These are phyloP conservation scores for Crioceris asparagi DNA, from an alignment of 2,888 invertebrate genomes.

Conservation along the genomic window DNA sequence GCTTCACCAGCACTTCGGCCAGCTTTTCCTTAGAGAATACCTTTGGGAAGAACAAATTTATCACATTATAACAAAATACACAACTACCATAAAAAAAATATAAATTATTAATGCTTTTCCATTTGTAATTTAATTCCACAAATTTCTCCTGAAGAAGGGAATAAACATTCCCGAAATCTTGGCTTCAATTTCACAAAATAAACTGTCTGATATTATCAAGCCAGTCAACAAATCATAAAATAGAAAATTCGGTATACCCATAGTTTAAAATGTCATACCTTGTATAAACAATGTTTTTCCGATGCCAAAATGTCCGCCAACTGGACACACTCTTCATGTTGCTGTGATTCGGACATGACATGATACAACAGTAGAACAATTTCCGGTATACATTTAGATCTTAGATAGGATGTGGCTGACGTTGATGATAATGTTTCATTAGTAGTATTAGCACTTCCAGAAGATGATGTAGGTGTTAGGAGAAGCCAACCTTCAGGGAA, in stretches of 20 bases:
- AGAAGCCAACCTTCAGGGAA: conserved; percentile 88
- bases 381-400: conserved; percentile 77
- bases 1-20: conserved; percentile 61
- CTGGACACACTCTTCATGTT: conserved; percentile 67
- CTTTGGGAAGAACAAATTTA: conserved; percentile 35
- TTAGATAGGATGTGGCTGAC: conserved; percentile 51
- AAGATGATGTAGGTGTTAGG: conserved; percentile 52
- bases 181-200: neutral
- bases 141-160: too few species aligned
- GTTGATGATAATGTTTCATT: too few species aligned
- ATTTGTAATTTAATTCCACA: neutral
- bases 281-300: conserved; percentile 69
- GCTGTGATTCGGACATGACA: conserved; percentile 64
- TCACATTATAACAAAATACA: too few species aligned
- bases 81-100: too few species aligned
- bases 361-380: conserved; percentile 65
- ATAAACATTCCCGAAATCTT: too few species aligned
- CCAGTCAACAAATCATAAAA: too few species aligned
- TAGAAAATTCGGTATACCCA: conserved; percentile 12
- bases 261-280: too few species aligned
- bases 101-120: too few species aligned
- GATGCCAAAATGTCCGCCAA: conserved; percentile 70
- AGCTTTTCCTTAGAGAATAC: conserved; percentile 69
- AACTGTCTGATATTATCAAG: neutral
- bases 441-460: too few species aligned